Evolutionary conservation across 2,797 vertebrate genomes (phyloP), one percentile per base, ranked within the genome.

Genomic region (Myripristis murdjan): DNA sequence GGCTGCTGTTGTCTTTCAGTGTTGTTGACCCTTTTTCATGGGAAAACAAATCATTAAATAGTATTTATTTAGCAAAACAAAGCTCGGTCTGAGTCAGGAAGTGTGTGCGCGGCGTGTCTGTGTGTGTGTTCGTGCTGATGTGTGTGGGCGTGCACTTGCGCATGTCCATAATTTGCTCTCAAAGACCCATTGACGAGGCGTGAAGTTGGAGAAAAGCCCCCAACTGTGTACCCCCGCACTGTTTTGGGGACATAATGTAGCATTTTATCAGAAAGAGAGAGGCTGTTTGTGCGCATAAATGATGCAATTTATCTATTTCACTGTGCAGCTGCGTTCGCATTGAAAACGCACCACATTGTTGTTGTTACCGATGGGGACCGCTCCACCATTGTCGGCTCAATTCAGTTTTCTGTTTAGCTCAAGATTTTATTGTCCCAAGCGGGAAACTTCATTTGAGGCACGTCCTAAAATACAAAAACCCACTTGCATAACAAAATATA

Each of bases 241-340:
- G 70, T 86, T 77, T 77, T 35, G 3, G 57, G 46, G 37, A 55
- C 64, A 84, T 66, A 87, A 86, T 84, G 77, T 72, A 48, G 71
- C 81, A 35, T 71, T 82, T 81, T 59, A 55, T 64, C n/a, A 23
- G 44, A 46, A 51, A 84, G 74, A 80, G 62, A 55, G 78, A 20
- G 53, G 56, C 73, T 61, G 83, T 71, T 56, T 82, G 70, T 75
- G 71, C n/a, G 5, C 66, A 63, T 62, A 23, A 81, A 77, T 10
- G 62, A 62, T 82, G 48, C 75, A 55, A 28, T 73, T 75, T 55
- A 41, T 82, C 60, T 65, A 14, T 64, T 24, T 20, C 41, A 62
- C 69, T 79, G 18, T 26, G 64, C 65, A 84, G 62, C 73, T 24
- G 67, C 23, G 18, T 69, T 74, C 55, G 62, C 74, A 41, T 72